Base-by-base conservation (phyloP, 2,888 invertebrate species). In the Sphaerophoria rueppellii region DNA sequence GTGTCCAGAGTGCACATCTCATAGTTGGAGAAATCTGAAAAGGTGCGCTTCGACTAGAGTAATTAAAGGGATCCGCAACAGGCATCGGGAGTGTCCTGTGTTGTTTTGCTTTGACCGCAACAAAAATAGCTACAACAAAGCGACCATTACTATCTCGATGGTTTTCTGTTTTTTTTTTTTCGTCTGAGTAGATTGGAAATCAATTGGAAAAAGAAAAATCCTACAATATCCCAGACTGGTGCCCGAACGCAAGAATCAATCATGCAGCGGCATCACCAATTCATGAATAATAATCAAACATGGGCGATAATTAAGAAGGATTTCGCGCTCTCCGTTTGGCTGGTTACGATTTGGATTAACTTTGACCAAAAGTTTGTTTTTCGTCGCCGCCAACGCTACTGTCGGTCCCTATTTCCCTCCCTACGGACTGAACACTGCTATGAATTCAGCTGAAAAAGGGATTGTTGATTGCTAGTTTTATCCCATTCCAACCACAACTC, bases 211-310 rank as follows among this genome's bases (percentile, higher is more conserved):
- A 54, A 35, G 63, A 63, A 34, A 48, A 48, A 63, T 34, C 48
- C 34, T 34, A 32, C 34, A 35, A 46, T 43, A 58, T 32, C 34
- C 46, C 2, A 4, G 6, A 14, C 35, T 35, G 12, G 34, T 34
- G 48, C n/a, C 11, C 60, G 24, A 43, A n/a, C n/a, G n/a, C n/a
- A n/a, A 82, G 82, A 78, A 82, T 82, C 78, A 74, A 69, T 65
- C 61, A 65, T 24, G 43, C 55, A 43, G 70, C 40, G 60, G 61
- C 69, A 57, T 46, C 61, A 61, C 54, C 55, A 50, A 72, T 85
- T 86, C 81, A 82, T 86, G 86, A 86, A 86, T 86, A 86, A 86
- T 86, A 86, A 86, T 82, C 86, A 65, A 82, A 86, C 86, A 86
- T 73, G 86, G 82, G 86, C 74, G 86, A 86, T 86, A 86, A 86